A percentile compares a stretch with the other conserved stretches of the same genome.
These are phyloP conservation scores for Gastrophysa polygoni DNA, from an alignment of 2,888 invertebrate species.

Conservation along the genomic window DNA sequence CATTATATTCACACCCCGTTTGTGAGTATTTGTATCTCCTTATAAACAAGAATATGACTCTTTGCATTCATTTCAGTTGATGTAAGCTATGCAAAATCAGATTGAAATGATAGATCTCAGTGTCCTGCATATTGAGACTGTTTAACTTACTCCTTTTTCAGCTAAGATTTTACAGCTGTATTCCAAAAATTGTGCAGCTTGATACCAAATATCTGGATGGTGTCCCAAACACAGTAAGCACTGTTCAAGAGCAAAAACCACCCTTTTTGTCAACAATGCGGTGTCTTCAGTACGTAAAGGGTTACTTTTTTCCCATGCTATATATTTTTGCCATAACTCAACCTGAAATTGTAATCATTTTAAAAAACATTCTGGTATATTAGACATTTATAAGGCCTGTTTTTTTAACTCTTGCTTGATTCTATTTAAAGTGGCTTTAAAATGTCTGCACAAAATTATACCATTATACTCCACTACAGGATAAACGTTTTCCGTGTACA, in stretches of 20 bases:
- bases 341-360: slow-evolving; percentile 65
- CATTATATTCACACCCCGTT: no score
- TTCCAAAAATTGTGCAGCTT: slow-evolving; percentile 96
- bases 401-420: no score
- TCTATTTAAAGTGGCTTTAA: no score
- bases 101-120: no score
- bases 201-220: slow-evolving; percentile 99
- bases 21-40: no score
- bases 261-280: slow-evolving; percentile 87
- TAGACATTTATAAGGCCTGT: no score
- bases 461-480: no score
- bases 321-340: slow-evolving; percentile 98
- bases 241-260: slow-evolving; percentile 99
- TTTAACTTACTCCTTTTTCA: slow-evolving; percentile 83
- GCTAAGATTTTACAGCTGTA: slow-evolving; percentile 91
- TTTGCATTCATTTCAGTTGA: no score
- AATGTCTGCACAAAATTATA: no score
- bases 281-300: slow-evolving; percentile 96
- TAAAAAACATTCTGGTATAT: background rate
- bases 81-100: no score
- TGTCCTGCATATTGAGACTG: slow-evolving; percentile 7
- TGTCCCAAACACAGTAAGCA: slow-evolving; percentile 94
- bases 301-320: slow-evolving; percentile 96
- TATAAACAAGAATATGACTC: no score
- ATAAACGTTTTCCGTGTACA: no score